Evolutionary conservation across 92 coral and sea anemone species (phyloP), one percentile per base, ranked within the genome.

Genomic region (Galaxea fascicularis): DNA sequence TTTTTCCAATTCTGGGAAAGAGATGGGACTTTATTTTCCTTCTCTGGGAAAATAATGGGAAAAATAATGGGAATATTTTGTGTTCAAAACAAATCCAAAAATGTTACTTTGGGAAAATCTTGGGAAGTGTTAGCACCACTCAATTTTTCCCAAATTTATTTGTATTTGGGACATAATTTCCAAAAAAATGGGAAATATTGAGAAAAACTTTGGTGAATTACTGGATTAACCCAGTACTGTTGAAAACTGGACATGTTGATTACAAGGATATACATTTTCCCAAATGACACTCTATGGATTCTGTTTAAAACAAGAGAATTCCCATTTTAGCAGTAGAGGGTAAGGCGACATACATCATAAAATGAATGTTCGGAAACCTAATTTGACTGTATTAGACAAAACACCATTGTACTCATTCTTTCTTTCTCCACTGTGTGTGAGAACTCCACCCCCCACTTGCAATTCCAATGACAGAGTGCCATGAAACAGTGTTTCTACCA

Each of bases 391-490:
- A 78, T 41, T 3, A 41, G 58, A 16, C 56, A 56, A 71, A 26
- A 39, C 8, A 71, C 3, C 54, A 70, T 57, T 70, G 75, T 70
- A 60, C 39, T 78, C 73, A 59, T 60, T 65, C 71, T 16, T 78
- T 21, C 74, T 74, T 82, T 85, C 76, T 71, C 92, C 92, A 88
- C 24, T 54, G 84, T 51, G 84, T 15, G 70, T 47, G 67, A 30
- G 63, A 46, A 44, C 63, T 51, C 91, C 91, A 88, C 30, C 74
- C 24, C 57, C 92, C 92, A n/a, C 56, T 71, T 85, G 90, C 92
- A 74, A 85, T 74, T 81, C 90, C 92, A 67, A 85, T 44, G 44
- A 78, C 80, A 60, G 92, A 89, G 84, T 84, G 75, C 92, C 90
- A 89, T 25, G 84, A 58, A 65, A 89, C 89, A 75, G 90, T 85